These are phyloP conservation scores for Cyclopterus lumpus DNA, from an alignment of 2,797 vertebrate species.

Conservation along the genomic window DNA sequence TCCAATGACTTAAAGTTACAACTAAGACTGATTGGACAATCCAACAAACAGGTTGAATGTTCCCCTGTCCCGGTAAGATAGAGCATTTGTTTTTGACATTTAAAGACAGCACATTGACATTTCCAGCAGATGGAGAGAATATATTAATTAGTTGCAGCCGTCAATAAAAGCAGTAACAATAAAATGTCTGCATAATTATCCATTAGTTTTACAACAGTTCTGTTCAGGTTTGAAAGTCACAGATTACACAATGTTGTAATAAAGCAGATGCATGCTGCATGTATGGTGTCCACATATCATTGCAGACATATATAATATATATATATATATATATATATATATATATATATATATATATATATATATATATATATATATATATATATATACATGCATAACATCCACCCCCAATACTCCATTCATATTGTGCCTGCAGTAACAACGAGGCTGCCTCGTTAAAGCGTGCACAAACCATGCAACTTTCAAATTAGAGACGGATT, in stretches of 20 bases:
- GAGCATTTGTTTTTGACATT: not conserved
- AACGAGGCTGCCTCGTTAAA: not conserved
- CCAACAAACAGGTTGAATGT: not conserved
- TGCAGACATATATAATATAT: not conserved
- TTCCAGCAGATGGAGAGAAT: not conserved
- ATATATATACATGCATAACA: too few relatives aligned
- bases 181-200: not conserved
- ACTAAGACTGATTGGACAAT: too few relatives aligned
- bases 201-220: too few relatives aligned
- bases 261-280: not conserved
- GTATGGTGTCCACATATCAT: not conserved
- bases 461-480: not conserved
- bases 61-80: not conserved
- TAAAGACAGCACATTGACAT: not conserved
- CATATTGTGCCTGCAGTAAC: not conserved
- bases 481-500: not conserved
- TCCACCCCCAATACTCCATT: not conserved
- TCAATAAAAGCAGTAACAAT: not conserved
- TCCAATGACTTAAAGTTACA: not conserved
- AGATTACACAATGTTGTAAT: not conserved
- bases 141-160: not conserved
- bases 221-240: not conserved
- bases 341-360: too few relatives aligned
- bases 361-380: too few relatives aligned
- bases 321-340: too few relatives aligned